phyloP scores from a whole-genome alignment of 2,888 invertebrate species.

The Xanthorhoe designata region DNA sequence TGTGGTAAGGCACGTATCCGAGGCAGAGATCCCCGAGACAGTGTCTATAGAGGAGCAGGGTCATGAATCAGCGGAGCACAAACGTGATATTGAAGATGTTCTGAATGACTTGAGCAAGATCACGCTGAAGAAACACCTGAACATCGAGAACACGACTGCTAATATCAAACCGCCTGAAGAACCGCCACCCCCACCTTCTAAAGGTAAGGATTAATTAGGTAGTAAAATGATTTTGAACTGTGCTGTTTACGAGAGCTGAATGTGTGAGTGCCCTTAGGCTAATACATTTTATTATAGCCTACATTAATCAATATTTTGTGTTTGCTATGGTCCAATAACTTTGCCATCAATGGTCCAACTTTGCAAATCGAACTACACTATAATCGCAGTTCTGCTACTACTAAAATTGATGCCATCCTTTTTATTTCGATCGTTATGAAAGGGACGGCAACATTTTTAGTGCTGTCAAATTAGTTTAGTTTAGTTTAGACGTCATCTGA shows the following conservation, averaged over 20 bases:
- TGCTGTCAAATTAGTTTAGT: no score
- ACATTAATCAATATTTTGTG: no score
- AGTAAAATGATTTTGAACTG: neutral
- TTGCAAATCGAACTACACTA: no score
- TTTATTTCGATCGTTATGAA: no score
- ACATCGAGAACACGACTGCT: conserved; percentile 79
- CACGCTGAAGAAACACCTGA: conserved; percentile 76
- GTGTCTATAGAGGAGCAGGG: conserved; percentile 67
- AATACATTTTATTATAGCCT: no score
- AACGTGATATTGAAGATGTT: conserved; percentile 78
- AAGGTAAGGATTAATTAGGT: conserved; percentile 52
- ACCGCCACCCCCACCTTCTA: conserved; percentile 56
- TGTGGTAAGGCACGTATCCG: conserved; percentile 74
- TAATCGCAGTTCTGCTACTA: no score
- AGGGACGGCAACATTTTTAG: no score
- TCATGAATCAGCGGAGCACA: conserved; percentile 65
- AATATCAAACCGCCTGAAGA: conserved; percentile 76
- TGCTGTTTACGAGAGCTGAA: neutral
- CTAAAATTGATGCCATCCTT: no score
- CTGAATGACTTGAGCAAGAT: conserved; percentile 79
- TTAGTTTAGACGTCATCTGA: no score
- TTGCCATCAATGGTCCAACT: no score
- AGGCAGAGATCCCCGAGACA: conserved; percentile 63
- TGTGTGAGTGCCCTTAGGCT: neutral
- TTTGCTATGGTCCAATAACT: no score